Base-by-base conservation (phyloP, 2,797 vertebrate genomes). In the Eulemur coronatus region DNA sequence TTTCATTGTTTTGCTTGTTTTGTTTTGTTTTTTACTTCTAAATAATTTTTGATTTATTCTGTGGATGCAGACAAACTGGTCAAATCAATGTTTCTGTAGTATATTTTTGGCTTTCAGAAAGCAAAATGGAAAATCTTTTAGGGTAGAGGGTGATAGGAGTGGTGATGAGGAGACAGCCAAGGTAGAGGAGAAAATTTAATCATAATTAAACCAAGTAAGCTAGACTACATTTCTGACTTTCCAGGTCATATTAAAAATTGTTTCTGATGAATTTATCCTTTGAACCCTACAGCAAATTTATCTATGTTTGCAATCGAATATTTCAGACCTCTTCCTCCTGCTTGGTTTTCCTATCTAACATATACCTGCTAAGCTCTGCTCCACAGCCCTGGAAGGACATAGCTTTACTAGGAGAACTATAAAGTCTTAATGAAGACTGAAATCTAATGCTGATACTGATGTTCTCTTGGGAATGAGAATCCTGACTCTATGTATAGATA, bases 251-350 rank as follows among this genome's bases (percentile, higher is more conserved):
- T 92, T 84, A 43, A 89, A 82, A 61, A 55, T n/a, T n/a, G 3
- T 35, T 89, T 75, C 55, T 82, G 48, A 89, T 69, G 82, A 75
- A 90, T 79, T 4, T 78, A 24, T 95, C 14, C 43, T 95, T 91
- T 95, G 35, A 80, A 35, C 2, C 50, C 30, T 75, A 63, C 1
- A 6, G 10, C 4, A 76, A 87, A 52, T 35, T 75, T 87, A 30
- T 73, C 81, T 82, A 14, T 52, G n/a, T 38, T 57, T 70, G 10
- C 17, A 70, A n/a, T 35, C 84, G 30, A 80, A 28, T 76, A 75
- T 76, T 92, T 94, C 57, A 94, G 75, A 65, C 35, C 24, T 43
- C 48, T 81, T 87, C 41, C 18, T 86, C 41, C 48, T 63, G 22
- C 28, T 81, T 48, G 22, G 55, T 72, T 86, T 84, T 93, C 13